Percentiles rank a stretch among this genome's conserved stretches.
Conservation (phyloP, 2,888 invertebrate genomes). For the Drosophila demipolita region DNA sequence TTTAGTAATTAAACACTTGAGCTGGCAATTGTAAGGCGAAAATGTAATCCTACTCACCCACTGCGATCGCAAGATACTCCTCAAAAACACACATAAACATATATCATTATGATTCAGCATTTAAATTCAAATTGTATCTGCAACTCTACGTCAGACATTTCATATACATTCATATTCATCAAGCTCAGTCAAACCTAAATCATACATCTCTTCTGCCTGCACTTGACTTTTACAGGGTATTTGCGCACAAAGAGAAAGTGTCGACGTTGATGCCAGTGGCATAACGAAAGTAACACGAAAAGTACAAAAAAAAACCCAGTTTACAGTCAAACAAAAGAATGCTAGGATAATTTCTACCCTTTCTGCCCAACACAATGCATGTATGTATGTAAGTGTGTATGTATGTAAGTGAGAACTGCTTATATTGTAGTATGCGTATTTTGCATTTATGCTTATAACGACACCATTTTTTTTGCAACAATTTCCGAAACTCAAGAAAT, state of each 20-base stretch:
- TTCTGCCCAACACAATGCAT: constrained; percentile 14
- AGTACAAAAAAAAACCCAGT: constrained; percentile 50
- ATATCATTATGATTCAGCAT: neutral
- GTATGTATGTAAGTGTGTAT: constrained; percentile 6
- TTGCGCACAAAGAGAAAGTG: constrained; percentile 36
- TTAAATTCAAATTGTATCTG: neutral
- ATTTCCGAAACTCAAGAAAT: neutral
- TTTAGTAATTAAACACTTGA: constrained; percentile 66
- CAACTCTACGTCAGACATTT: neutral
- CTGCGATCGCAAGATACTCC: constrained; percentile 11
- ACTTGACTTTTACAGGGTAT: constrained; percentile 15
- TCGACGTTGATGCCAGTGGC: constrained; percentile 19
- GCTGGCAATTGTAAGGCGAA: constrained; percentile 39
- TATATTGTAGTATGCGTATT: neutral
- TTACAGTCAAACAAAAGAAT: constrained; percentile 55
- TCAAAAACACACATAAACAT: neutral
- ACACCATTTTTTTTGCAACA: neutral
- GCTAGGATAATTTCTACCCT: constrained; percentile 50
- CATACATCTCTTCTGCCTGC: neutral
- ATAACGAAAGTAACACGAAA: constrained; percentile 44
- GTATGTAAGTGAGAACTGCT: neutral
- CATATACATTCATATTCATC: neutral
- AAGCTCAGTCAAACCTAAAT: neutral
- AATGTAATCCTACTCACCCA: neutral
- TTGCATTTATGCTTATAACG: constrained; percentile 4